Evolutionary conservation across 2,113 vertebrate species (phyloP).

Genomic region (Chloroceryle aenea): DNA sequence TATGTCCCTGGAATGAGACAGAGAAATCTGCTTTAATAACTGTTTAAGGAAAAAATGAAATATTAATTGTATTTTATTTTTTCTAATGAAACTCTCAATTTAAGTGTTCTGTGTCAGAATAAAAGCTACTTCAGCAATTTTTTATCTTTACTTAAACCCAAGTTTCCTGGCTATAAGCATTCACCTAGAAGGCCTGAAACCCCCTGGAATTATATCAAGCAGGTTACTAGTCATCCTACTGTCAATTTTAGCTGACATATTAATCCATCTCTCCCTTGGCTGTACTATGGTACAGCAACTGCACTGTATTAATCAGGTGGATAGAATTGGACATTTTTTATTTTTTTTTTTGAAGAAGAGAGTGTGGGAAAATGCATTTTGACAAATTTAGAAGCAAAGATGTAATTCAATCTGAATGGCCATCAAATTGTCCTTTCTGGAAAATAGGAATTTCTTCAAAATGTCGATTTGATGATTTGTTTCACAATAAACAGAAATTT

Average conservation of each 20-base stretch:
- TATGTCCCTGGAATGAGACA: not conserved
- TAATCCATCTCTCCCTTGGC: conserved; percentile 72
- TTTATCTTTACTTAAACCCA: conserved; percentile 12
- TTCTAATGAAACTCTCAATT: not conserved
- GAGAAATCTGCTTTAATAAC: not conserved
- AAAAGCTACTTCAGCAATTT: not conserved
- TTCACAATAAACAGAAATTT: not conserved
- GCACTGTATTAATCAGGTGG: conserved; percentile 56
- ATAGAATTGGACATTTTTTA: not conserved
- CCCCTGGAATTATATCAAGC: conserved; percentile 54
- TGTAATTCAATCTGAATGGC: not conserved
- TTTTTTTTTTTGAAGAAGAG: not conserved
- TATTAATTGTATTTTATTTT: too few species aligned
- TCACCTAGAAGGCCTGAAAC: conserved; percentile 46
- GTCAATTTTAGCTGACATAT: conserved; percentile 75
- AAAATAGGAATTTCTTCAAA: not conserved
- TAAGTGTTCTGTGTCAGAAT: not conserved
- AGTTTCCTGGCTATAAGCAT: not conserved
- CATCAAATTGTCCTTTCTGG: not conserved
- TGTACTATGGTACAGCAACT: conserved; percentile 38
- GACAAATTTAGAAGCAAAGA: not conserved
- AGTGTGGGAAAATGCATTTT: conserved; percentile 51
- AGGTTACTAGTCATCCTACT: conserved; percentile 56
- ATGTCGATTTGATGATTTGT: not conserved
- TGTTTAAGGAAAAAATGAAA: not conserved